These are phyloP conservation scores for Hippoglossus stenolepis DNA, from an alignment of 2,113 vertebrate genomes.

Conservation along the genomic window DNA sequence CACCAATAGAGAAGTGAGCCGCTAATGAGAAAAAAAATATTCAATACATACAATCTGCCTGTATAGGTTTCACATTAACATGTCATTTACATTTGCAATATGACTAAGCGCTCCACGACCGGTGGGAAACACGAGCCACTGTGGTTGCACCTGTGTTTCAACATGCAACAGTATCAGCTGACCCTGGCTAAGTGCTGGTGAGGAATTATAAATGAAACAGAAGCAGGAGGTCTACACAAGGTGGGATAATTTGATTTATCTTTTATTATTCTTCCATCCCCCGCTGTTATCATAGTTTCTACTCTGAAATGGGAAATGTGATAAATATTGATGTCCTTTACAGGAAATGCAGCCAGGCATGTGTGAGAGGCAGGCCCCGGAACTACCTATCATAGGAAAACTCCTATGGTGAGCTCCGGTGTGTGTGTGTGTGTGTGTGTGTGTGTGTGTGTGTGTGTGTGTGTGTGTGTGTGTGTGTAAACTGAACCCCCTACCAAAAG, in stretches of 20 bases:
- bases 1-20: conserved; percentile 8
- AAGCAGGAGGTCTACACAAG: conserved; percentile 61
- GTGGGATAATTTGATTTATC: conserved; percentile 79
- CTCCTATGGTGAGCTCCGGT: conserved; percentile 23
- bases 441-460: conserved; percentile 42
- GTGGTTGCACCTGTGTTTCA: conserved; percentile 42
- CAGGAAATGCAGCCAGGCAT: conserved; percentile 68
- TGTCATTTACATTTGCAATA: conserved; percentile 3
- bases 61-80: background rate
- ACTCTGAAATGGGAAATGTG: conserved; percentile 77
- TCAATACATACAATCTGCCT: background rate
- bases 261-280: conserved; percentile 78
- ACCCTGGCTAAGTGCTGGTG: conserved; percentile 51
- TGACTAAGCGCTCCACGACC: conserved; percentile 6
- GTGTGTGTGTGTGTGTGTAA: conserved; percentile 38
- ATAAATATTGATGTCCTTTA: conserved; percentile 80
- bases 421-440: conserved; percentile 40
- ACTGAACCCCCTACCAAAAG: conserved; percentile 46
- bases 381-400: conserved; percentile 49
- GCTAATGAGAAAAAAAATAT: background rate
- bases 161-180: conserved; percentile 42
- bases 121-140: conserved; percentile 7
- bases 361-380: conserved; percentile 37
- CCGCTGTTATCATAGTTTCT: conserved; percentile 69
- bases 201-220: conserved; percentile 64